Evolutionary conservation across 2,888 invertebrate genomes (phyloP).

Genomic region (Mylabris sibirica): DNA sequence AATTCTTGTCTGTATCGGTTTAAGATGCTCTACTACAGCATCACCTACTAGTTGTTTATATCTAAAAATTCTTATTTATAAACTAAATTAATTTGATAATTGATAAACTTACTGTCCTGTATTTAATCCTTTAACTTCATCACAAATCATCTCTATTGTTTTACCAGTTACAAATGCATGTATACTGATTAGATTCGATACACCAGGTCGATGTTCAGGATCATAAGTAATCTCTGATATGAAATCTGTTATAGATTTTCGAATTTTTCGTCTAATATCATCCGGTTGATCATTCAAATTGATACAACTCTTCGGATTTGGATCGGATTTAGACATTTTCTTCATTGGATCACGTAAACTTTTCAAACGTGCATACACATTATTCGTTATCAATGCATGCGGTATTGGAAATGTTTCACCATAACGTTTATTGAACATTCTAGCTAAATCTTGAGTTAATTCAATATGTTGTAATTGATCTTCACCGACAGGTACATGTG

Average conservation of each 20-base stretch:
- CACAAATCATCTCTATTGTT: slow-evolving; percentile 72
- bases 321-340: slow-evolving; percentile 99
- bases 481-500: slow-evolving; percentile 93
- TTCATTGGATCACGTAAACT: slow-evolving; percentile 86
- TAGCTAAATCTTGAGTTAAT: slow-evolving; percentile 80
- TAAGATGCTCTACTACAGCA: slow-evolving; percentile 72
- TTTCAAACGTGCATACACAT: slow-evolving; percentile 71
- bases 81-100: neutral
- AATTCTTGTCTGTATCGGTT: slow-evolving; percentile 73
- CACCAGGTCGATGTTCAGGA: slow-evolving; percentile 80
- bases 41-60: slow-evolving; percentile 80
- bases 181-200: slow-evolving; percentile 87
- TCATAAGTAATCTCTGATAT: slow-evolving; percentile 72
- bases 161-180: slow-evolving; percentile 78
- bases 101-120: slow-evolving; percentile 71
- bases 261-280: slow-evolving; percentile 74
- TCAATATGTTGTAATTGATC: slow-evolving; percentile 93
- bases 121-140: slow-evolving; percentile 70
- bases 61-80: slow-evolving; percentile 53
- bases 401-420: slow-evolving; percentile 83
- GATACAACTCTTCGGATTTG: slow-evolving; percentile 79
- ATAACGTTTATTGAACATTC: slow-evolving; percentile 80
- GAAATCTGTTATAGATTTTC: slow-evolving; percentile 91
- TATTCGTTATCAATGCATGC: slow-evolving; percentile 59
- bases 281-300: slow-evolving; percentile 80